Evolutionary conservation across 2,888 invertebrate genomes (phyloP), one percentile per base, ranked within the genome.

Genomic region (Phlogophora meticulosa): DNA sequence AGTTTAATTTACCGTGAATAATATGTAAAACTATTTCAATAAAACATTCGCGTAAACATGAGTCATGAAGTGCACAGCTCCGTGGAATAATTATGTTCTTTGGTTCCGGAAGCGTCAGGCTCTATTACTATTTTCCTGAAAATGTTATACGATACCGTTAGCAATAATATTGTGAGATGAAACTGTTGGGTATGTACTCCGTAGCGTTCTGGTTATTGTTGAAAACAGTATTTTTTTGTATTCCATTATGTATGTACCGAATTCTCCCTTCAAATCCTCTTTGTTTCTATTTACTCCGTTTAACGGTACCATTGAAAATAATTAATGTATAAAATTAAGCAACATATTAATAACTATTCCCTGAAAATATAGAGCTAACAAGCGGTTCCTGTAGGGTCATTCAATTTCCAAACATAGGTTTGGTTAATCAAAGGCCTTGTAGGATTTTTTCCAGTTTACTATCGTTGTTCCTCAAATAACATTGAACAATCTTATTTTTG

Each of bases 121-220:
- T 45, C 43, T 43, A 24, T 55, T 67, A 45, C n/a, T 7, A 58
- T 49, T 45, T 72, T 67, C 55, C 38, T 28, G 73, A 59, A 73
- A 55, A 59, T 22, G 34, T 32, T 52, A 46, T 53, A 55, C 24
- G 11, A 43, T 43, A 40, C 38, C 20, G 28, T 42, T 52, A 52
- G 24, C 40, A 22, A 57, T 64, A 49, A 36, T 10, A 42, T 34
- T 67, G 13, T 38, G 49, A 7, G 10, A 22, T 28, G 13, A 38
- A 22, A 28, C 17, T 48, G n/a, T 34, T 22, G 11, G 17, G 10
- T 20, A 28, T 59, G 5, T 43, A 49, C 4, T 49, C 17, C 11
- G 38, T 67, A 38, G 13, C 11, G 7, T 22, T 9, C 7, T 34
- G 17, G 7, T 32, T 17, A 11, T 38, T 38, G 22, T 17, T 38